Evolutionary conservation across 37 sponge, comb jelly and placozoan genomes (phyloP), one percentile per base, ranked within the genome.

Genomic region (Diacarnus erythraeanus): DNA sequence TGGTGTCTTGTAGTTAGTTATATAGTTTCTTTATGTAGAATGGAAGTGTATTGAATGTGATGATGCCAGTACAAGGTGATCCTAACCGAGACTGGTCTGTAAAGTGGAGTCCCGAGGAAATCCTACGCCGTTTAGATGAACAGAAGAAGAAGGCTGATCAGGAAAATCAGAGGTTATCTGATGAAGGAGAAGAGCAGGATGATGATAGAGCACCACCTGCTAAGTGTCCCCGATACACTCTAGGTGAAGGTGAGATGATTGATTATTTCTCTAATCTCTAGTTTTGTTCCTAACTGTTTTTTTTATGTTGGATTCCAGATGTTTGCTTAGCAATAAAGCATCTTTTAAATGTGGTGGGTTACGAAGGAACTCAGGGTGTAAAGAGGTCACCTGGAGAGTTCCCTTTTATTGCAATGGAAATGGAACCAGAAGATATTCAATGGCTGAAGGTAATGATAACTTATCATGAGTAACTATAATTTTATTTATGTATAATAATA

Each of bases 391-490:
- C 51, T 47, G 80, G 38, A 3, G 70, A 44, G 25, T 42, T 41
- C 5, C 65, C 69, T 21, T 18, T 43, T n/a, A 42, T 72, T 74
- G 51, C 68, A 2, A 64, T 86, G 35, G 87, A 72, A 30, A 72
- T 86, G 60, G 69, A 79, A 8, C 80, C 80, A 35, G 85, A 79
- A 27, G 90, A 89, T 27, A 64, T 89, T 37, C 75, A 70, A 27
- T 84, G 84, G 85, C 38, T 84, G 69, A 82, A 78, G 42, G 79
- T 83, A 74, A 25, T 15, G n/a, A n/a, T n/a, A n/a, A n/a, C n/a
- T n/a, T n/a, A n/a, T 60, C 61, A 60, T 60, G 61, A 60, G 61
- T 6, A 60, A 60, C 22, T 54, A 17, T n/a, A n/a, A n/a, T n/a
- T n/a, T n/a, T n/a, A n/a, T n/a, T n/a, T n/a, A n/a, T n/a, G n/a